Conservation (phyloP, 1,140 invertebrate genomes). For the Penaeus vannamei region DNA sequence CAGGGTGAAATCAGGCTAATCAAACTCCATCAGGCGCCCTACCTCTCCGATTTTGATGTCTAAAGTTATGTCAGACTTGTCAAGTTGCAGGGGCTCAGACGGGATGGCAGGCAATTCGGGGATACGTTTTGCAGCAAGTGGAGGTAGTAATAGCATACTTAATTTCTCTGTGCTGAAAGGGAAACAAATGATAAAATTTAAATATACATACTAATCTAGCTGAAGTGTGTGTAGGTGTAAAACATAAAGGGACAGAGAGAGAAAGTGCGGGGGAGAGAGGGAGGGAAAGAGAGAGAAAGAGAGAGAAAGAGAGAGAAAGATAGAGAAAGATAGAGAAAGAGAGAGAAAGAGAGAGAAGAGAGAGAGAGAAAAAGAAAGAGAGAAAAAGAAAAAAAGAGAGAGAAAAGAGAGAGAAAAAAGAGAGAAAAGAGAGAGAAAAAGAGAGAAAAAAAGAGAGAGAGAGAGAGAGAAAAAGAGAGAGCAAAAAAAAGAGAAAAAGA, state of each 20-base stretch:
- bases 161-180: neutral
- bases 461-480: no score
- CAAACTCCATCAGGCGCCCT: neutral
- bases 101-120: slow-evolving; percentile 19
- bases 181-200: no score
- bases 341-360: neutral
- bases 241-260: no score
- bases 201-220: no score
- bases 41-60: slow-evolving; percentile 49
- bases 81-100: slow-evolving; percentile 25
- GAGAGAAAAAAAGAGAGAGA: no score
- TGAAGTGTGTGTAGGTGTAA: no score
- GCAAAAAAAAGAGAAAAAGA: no score
- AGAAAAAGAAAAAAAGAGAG: neutral
- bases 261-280: no score
- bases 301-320: neutral
- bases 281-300: no score
- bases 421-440: no score
- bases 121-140: neutral
- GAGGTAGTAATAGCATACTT: neutral
- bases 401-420: neutral
- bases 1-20: no score
- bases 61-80: slow-evolving; percentile 37
- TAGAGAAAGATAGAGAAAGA: neutral
- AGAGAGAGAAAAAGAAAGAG: neutral